phyloP scores from a whole-genome alignment of 2,113 vertebrate species.

The Gila orcuttii region DNA sequence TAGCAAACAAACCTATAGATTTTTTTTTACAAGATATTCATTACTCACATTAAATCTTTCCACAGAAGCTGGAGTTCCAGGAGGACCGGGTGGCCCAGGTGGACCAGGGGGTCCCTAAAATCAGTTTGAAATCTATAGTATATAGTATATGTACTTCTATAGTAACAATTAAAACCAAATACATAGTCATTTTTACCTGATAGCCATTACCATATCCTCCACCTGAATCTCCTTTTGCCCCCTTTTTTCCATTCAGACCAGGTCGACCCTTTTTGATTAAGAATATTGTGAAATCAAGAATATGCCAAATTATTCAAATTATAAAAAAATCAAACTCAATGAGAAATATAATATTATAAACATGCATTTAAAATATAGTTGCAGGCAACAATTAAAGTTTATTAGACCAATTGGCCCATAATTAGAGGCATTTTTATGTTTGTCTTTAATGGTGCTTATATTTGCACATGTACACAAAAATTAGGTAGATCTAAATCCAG shows the following conservation, averaged over 20 bases:
- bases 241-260: conserved; percentile 87
- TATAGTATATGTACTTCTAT: background rate
- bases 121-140: background rate
- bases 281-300: background rate
- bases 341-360: background rate
- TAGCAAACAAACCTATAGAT: background rate
- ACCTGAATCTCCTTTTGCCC: conserved; percentile 84
- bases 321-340: background rate
- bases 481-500: no score
- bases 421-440: background rate
- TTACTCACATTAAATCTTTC: conserved; percentile 62
- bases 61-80: conserved; percentile 55
- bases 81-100: conserved; percentile 74
- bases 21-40: no score
- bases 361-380: background rate
- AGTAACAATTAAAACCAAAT: background rate
- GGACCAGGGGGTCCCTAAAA: conserved; percentile 76
- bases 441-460: background rate
- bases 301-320: background rate
- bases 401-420: no score
- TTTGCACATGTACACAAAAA: background rate
- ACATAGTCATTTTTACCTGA: conserved; percentile 73
- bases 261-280: conserved; percentile 85
- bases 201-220: conserved; percentile 60
- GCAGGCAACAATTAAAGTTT: background rate